Evolutionary conservation across 1,140 invertebrate species (phyloP), one percentile per base, ranked within the genome.

Genomic region (Hyphantria cunea): DNA sequence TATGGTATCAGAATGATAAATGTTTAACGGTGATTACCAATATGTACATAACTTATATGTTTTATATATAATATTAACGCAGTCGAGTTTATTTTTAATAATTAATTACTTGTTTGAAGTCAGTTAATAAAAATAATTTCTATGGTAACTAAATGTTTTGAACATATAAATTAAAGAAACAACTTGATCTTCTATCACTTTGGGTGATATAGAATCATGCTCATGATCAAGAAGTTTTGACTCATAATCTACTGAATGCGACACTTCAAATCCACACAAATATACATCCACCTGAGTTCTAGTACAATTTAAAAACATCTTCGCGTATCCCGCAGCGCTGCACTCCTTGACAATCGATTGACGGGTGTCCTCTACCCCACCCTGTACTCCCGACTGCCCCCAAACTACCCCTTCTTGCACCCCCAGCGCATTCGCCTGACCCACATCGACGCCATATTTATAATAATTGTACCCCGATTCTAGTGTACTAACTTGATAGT

Each of bases 341-440:
- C 79, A 84, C 82, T 84, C 75, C 84, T 90, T 90, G 89, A 90
- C 89, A 89, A 91, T 90, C 86, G 87, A 90, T 90, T 90, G 89
- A 90, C 89, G 87, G 86, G 80, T 82, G 86, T 78, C 81, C 74
- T 70, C 78, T 76, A 74, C 51, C 64, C 61, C 39, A 59, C 66
- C 58, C 58, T 65, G 7, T 39, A 7, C 37, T n/a, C 41, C 41
- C 63, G 31, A 39, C 56, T 64, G 10, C 48, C 60, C 51, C 64
- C 58, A 11, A 34, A 17, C 55, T 12, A 50, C 66, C 60, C 50
- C 63, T 49, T 70, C 76, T 64, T 74, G 68, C 75, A 71, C 68
- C 72, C 72, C 68, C 69, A 73, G 61, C 74, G 64, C 70, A 70
- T 72, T 66, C 78, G 60, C 70, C 73, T 89, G 86, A 89, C 89